Evolutionary conservation across 1,140 invertebrate species (phyloP).

Genomic region (Drosophila parabipectinata): DNA sequence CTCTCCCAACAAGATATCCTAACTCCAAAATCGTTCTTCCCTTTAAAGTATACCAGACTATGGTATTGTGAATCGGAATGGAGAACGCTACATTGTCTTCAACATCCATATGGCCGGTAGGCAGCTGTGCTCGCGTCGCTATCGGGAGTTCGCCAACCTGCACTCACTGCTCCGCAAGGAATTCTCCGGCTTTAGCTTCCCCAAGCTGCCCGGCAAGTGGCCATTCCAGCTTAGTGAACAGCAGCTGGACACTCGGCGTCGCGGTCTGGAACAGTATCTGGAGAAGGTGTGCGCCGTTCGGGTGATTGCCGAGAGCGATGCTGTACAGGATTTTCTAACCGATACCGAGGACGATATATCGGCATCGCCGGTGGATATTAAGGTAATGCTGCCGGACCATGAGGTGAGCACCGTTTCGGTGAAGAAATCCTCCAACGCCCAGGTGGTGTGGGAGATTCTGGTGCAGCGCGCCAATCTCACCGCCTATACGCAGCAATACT

Average conservation of each 20-base stretch:
- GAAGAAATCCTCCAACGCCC: slow-evolving; percentile 95
- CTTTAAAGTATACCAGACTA: slow-evolving; percentile 95
- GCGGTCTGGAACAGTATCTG: slow-evolving; percentile 98
- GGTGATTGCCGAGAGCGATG: slow-evolving; percentile 98
- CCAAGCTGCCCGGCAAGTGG: slow-evolving; percentile 99
- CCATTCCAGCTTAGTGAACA: slow-evolving; percentile 98
- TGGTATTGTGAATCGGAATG: slow-evolving; percentile 90
- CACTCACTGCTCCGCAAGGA: slow-evolving; percentile 97
- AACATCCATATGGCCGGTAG: slow-evolving; percentile 99
- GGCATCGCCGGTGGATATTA: slow-evolving; percentile 95
- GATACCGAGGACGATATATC: slow-evolving; percentile 95
- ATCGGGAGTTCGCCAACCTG: slow-evolving; percentile 96
- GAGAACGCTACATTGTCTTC: slow-evolving; percentile 97
- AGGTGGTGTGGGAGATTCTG: slow-evolving; percentile 96
- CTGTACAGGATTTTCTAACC: slow-evolving; percentile 98
- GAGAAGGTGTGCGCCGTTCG: slow-evolving; percentile 99
- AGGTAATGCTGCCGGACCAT: slow-evolving; percentile 92
- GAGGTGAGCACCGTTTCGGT: slow-evolving; percentile 96
- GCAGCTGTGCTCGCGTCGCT: slow-evolving; percentile 97
- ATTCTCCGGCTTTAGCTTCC: slow-evolving; percentile 98
- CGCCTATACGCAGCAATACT: slow-evolving; percentile 93
- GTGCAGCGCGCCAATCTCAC: slow-evolving; percentile 93
- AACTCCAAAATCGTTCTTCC: background rate
- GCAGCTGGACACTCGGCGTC: slow-evolving; percentile 95
- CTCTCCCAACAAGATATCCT: background rate